These are phyloP conservation scores for Protosalanx chinensis DNA, from an alignment of 2,797 vertebrate genomes.

Conservation along the genomic window DNA sequence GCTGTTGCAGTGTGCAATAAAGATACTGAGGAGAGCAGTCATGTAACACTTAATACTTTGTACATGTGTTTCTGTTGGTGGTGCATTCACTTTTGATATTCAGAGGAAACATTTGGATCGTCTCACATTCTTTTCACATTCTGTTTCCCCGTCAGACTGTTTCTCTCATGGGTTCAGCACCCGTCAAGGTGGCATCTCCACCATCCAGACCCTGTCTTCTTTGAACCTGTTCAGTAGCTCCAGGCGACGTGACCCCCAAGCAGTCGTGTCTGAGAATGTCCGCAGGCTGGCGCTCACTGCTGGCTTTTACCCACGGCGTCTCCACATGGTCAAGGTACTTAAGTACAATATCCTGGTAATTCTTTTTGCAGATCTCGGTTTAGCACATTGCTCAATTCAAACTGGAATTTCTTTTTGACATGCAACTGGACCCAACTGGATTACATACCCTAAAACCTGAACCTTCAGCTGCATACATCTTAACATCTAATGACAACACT, in stretches of 20 bases:
- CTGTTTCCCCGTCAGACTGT: conserved; percentile 49
- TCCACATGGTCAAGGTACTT: conserved; percentile 81
- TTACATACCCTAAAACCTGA: too few relatives aligned
- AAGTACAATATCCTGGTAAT: too few relatives aligned
- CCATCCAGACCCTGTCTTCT: conserved; percentile 81
- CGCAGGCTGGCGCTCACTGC: conserved; percentile 77
- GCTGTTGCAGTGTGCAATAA: too few relatives aligned
- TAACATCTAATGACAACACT: too few relatives aligned
- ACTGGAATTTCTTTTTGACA: background rate
- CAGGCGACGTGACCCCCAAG: conserved; percentile 77
- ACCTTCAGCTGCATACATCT: too few relatives aligned
- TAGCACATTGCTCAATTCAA: background rate
- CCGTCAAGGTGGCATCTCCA: conserved; percentile 84
- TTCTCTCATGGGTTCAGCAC: conserved; percentile 93
- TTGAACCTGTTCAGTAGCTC: conserved; percentile 89
- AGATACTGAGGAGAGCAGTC: too few relatives aligned
- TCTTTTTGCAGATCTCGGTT: too few relatives aligned
- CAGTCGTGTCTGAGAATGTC: conserved; percentile 84
- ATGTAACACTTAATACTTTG: too few relatives aligned
- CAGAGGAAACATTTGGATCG: too few relatives aligned
- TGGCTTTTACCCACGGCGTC: conserved; percentile 79
- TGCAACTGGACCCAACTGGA: background rate
- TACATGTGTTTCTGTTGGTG: background rate
- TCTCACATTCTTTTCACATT: background rate
- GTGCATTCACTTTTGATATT: too few relatives aligned